phyloP scores from a whole-genome alignment of 2,797 vertebrate species.

The Heliangelus exortis region DNA sequence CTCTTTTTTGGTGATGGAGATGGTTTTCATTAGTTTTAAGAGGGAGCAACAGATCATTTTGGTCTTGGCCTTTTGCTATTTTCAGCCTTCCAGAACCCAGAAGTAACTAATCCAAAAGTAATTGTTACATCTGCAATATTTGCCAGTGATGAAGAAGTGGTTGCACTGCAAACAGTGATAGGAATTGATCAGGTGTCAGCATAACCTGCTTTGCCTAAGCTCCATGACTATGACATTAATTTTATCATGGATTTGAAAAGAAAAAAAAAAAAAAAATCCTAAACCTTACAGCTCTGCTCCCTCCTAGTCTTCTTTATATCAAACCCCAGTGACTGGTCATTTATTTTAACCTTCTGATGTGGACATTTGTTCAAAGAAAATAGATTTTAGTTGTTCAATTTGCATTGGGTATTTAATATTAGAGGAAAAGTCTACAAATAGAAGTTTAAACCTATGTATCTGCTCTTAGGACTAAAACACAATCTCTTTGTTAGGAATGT shows the following conservation, averaged over 20 bases:
- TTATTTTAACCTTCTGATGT: not conserved
- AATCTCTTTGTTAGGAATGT: not conserved
- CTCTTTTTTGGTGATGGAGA: rapidly evolving
- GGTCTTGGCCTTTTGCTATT: not conserved
- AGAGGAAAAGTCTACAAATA: not conserved
- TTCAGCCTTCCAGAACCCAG: not conserved
- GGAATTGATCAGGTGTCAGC: not conserved
- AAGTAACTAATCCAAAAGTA: not conserved
- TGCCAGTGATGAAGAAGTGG: not conserved
- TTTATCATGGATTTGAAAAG: not conserved
- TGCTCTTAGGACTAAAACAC: not conserved
- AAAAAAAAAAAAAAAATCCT: not conserved
- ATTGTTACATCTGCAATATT: not conserved
- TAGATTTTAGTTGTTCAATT: not conserved
- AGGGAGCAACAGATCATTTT: not conserved
- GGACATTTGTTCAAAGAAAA: not conserved
- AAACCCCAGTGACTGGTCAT: not conserved
- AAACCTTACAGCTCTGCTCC: not conserved
- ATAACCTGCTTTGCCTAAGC: not conserved
- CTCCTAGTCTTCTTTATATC: not conserved
- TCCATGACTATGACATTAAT: rapidly evolving
- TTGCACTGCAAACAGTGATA: not conserved
- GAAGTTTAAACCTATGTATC: not conserved
- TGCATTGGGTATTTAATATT: not conserved
- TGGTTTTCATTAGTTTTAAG: not conserved